These are phyloP conservation scores for Tinea trinotella DNA, from an alignment of 2,888 invertebrate species.

Conservation along the genomic window DNA sequence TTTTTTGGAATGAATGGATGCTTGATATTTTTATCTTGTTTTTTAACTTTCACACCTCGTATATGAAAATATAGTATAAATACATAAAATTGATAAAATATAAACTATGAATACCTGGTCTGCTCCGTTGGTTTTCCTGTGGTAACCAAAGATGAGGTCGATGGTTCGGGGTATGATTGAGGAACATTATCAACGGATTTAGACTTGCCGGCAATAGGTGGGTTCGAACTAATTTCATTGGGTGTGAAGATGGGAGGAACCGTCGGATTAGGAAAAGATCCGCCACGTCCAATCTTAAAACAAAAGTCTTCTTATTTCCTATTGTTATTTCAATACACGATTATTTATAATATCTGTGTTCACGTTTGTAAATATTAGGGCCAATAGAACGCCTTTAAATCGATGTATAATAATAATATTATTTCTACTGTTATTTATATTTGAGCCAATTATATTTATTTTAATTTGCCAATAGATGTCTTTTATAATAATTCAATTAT, in stretches of 20 bases:
- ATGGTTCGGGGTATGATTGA: background rate
- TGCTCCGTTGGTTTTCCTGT: background rate
- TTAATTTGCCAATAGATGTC: background rate
- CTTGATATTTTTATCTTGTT: no score
- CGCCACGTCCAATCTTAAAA: background rate
- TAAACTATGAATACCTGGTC: background rate
- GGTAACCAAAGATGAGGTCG: constrained; percentile 4
- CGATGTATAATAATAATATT: no score
- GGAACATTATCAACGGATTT: background rate
- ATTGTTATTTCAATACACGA: background rate
- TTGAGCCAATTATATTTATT: no score
- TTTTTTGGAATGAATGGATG: no score
- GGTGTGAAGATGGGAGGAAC: background rate
- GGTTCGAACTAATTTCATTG: background rate
- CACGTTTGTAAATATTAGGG: no score
- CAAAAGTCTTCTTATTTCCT: background rate
- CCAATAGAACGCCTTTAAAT: no score
- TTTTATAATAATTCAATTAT: background rate
- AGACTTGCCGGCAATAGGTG: constrained; percentile 3
- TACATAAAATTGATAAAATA: no score
- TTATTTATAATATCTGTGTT: no score
- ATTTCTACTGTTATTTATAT: no score
- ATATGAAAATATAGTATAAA: no score
- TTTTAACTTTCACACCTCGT: no score
- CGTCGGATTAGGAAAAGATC: background rate